Base-by-base conservation (phyloP, 2,113 vertebrate genomes). In the Oryzias javanicus region DNA sequence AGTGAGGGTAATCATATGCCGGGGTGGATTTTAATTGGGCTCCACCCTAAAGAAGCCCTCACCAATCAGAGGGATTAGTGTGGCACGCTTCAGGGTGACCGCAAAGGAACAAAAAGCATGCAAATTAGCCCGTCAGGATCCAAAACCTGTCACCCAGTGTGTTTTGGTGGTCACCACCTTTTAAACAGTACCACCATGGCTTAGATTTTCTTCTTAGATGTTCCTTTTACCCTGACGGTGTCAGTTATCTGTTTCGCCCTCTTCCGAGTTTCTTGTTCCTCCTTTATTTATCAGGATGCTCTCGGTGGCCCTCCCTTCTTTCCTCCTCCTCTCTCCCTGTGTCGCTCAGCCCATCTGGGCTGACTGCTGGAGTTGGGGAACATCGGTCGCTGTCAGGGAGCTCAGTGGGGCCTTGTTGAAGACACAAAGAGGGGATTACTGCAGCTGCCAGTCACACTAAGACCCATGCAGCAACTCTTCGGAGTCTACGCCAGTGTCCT, bases 381-480 rank as follows among this genome's bases (percentile, higher is more conserved):
- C 86, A 80, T 80, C 72, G 78, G 81, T 83, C 85, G 77, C 81
- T 83, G 87, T 88, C 87, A 85, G 84, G 85, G 82, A 77, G 80
- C 90, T 89, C 88, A 87, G 80, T 87, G 86, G 88, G 89, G 88
- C 84, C 82, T 84, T 88, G 82, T 58, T 76, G 79, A 87, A 86
- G 89, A 89, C 85, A 91, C 91, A 92, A 93, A 92, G 86, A 86
- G 70, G 72, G 89, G 91, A 93, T 93, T 93, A 93, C 82, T 82
- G 82, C 91, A 91, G 91, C 91, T 92, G 91, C 89, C 91, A 93
- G 87, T 92, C 92, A 91, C 76, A 80, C 87, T 92, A 92, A 92
- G 84, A 91, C 90, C 86, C 86, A 84, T 83, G 83, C 81, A 85
- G 86, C 83, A 68, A 84, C 89, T 83, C 77, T 62, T 79, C 68